Evolutionary conservation across 2,113 vertebrate species (phyloP), one percentile per base, ranked within the genome.

Genomic region (Theristicus caerulescens): DNA sequence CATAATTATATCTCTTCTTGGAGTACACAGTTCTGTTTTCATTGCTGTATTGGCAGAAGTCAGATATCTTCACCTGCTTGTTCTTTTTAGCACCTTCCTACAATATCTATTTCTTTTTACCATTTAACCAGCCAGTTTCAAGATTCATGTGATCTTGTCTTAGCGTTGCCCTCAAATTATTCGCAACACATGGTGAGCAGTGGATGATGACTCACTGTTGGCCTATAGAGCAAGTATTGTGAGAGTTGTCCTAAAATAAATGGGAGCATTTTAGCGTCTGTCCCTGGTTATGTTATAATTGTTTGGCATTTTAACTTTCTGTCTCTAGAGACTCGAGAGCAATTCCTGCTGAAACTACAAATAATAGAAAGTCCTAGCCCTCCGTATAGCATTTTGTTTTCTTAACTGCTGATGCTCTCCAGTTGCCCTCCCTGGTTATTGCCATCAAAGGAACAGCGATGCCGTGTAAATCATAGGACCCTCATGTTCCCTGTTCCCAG

Each of bases 251-350:
- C 91, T 86, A 51, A 94, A 95, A 94, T 82, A 95, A 97, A 74
- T 59, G 81, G 64, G 58, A 86, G 59, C 47, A 15, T 70, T 86
- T 96, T 40, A 67, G 38, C 79, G 77, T 72, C 78, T 91, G 61
- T 79, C 81, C 66, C 89, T 85, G 73, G 29, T 76, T 83, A 38
- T n/a, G 52, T 85, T 88, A 38, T 74, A 85, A 89, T 64, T 67
- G 38, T 92, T 84, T 89, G 91, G 89, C 87, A 85, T 91, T 94
- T 91, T 85, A 89, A 77, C 70, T 89, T 91, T 84, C 78, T 91
- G 66, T 36, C 78, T 90, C 18, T 44, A 61, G 84, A 87, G 57
- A 64, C 55, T 62, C 44, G 72, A 86, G 80, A 92, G 91, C 76
- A 38, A 66, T 61, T 95, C 36, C 54, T 90, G 76, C 88, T 93